Base-by-base conservation (phyloP, 2,888 invertebrate species). In the Polylopha cassiicola region DNA sequence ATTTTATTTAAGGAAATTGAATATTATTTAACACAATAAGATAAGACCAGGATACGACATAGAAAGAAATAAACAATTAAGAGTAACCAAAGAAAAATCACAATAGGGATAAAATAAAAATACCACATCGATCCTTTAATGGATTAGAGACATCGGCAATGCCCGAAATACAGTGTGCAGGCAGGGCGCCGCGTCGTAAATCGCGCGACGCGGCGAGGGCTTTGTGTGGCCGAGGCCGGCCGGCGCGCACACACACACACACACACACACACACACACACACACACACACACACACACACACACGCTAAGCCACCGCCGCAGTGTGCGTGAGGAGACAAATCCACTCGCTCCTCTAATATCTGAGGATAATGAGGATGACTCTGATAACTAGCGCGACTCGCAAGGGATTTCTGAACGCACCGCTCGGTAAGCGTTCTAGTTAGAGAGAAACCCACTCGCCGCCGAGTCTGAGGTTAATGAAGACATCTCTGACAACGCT, bases 141-240 rank as follows among this genome's bases (percentile, higher is more conserved):
- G 28, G 20, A 55, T 65, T 53, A 15, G 8, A 44, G 41, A 47
- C 63, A 71, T 72, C 71, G 69, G 61, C 79, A 73, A 76, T 79
- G 80, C 78, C 81, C 84, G 73, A 82, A 84, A 84, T 81, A 80
- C 79, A 74, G 81, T 72, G n/a, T n/a, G 80, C 77, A 75, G 85
- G 73, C 66, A 68, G 69, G 76, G 86, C 86, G 86, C 65, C 76
- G 69, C 64, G 87, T 80, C 87, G 88, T 87, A 88, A 87, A 81
- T 87, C 88, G 87, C 86, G 78, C 78, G 72, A 72, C 72, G 68
- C 61, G 81, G 77, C 75, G 71, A 68, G 73, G 74, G 74, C 73
- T 78, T 76, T 75, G 75, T 76, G 73, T 63, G 73, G 72, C 76
- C 77, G 72, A 72, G 62, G 54, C 61, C 55, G 64, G 67, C 65